phyloP scores from a whole-genome alignment of 1,140 invertebrate genomes.

The Aphaenogaster rudis region DNA sequence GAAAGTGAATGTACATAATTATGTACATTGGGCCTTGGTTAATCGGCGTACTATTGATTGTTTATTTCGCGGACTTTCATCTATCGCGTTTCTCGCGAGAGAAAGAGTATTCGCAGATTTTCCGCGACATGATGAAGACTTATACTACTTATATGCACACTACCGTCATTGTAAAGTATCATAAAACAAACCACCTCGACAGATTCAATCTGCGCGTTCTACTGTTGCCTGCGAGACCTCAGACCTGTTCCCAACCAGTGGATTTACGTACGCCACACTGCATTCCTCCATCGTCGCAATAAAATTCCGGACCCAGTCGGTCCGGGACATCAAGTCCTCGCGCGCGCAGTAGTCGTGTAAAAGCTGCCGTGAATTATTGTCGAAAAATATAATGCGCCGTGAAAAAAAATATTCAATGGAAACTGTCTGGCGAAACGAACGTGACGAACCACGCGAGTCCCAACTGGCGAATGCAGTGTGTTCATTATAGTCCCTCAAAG shows the following conservation, averaged over 20 bases:
- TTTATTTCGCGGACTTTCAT: constrained; percentile 2
- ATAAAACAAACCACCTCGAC: neutral
- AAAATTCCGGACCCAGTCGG: constrained; percentile 9
- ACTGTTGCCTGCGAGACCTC: neutral
- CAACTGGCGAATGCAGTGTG: neutral
- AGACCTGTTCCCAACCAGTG: constrained; percentile 12
- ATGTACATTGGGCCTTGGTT: no score
- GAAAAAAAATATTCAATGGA: constrained; percentile 11
- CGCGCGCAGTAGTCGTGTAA: neutral
- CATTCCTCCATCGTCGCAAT: constrained; percentile 12
- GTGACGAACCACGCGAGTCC: neutral
- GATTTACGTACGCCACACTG: constrained; percentile 20
- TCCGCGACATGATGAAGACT: neutral
- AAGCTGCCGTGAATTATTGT: constrained; percentile 27
- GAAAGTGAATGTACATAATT: no score
- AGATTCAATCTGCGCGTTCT: neutral
- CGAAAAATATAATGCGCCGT: constrained; percentile 7
- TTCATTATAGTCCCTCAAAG: neutral
- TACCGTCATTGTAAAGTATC: neutral
- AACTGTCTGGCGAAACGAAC: neutral
- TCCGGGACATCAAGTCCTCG: neutral
- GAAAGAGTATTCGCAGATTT: neutral
- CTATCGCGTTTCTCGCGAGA: neutral
- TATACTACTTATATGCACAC: neutral
- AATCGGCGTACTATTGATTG: neutral